phyloP scores from a whole-genome alignment of 1,140 invertebrate species.

The Bombus confusus region DNA sequence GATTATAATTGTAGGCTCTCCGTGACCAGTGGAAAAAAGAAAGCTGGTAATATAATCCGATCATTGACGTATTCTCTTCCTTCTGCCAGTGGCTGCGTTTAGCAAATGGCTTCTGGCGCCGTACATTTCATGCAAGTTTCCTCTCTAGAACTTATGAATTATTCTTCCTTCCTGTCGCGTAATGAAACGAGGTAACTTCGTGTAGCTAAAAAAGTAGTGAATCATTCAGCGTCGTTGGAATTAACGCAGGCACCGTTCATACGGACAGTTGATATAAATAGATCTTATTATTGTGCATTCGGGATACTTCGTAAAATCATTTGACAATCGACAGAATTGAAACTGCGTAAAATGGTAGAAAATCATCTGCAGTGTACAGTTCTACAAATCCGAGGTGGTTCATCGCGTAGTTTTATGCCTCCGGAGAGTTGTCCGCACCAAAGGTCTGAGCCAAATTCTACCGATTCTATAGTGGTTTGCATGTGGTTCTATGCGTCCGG shows the following conservation, averaged over 20 bases:
- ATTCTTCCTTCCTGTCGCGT: not conserved
- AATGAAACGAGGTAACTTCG: not conserved
- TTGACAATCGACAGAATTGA: not conserved
- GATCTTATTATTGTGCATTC: not conserved
- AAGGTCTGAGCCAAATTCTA: not conserved
- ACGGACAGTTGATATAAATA: not conserved
- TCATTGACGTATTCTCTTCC: slow-evolving; percentile 55
- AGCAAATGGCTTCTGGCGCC: slow-evolving; percentile 30
- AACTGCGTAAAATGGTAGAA: too few species aligned
- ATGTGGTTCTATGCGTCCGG: not conserved
- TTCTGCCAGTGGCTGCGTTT: slow-evolving; percentile 30
- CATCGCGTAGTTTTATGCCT: not conserved
- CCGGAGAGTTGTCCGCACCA: not conserved
- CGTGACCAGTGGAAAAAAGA: slow-evolving; percentile 49
- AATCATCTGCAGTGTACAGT: too few species aligned
- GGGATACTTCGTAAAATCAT: not conserved
- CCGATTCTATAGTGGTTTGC: not conserved
- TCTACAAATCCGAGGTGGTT: too few species aligned
- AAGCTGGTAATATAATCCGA: slow-evolving; percentile 56
- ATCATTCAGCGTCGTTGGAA: not conserved
- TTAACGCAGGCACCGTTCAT: not conserved
- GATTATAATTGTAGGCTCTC: slow-evolving; percentile 72
- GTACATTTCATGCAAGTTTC: slow-evolving; percentile 6
- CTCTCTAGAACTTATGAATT: not conserved
- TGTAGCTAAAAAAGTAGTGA: not conserved